Percentiles rank a stretch among this genome's conserved stretches.
Conservation (phyloP, 2,113 vertebrate genomes). For the Tricholaema leucomelas region DNA sequence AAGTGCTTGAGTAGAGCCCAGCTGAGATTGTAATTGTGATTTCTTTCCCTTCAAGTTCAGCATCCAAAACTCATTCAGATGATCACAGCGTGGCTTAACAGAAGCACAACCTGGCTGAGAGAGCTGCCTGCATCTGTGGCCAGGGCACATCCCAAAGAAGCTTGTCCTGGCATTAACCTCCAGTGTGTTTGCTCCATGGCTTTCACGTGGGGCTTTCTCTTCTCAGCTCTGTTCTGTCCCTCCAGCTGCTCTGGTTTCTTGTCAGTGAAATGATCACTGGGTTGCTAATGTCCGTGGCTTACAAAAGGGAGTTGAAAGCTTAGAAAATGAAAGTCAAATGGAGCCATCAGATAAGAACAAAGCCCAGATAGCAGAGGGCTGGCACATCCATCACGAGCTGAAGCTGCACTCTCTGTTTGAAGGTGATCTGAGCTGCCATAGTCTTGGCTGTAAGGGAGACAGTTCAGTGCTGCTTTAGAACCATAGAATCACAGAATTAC, state of each 20-base stretch:
- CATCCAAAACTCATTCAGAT: not conserved
- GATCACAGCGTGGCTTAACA: not conserved
- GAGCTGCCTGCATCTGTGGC: not conserved
- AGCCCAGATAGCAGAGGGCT: slow-evolving; percentile 41
- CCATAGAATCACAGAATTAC: too few species aligned
- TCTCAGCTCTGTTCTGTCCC: not conserved
- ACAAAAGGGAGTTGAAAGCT: slow-evolving; percentile 49
- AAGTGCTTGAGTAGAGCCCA: not conserved
- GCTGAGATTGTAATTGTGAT: slow-evolving; percentile 24
- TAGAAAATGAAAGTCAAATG: slow-evolving; percentile 67
- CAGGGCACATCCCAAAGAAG: not conserved
- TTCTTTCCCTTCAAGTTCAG: slow-evolving; percentile 27
- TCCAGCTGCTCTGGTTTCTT: not conserved
- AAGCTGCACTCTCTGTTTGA: not conserved
- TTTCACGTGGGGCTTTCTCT: not conserved
- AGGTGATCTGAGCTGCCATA: not conserved
- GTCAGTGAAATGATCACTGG: slow-evolving; percentile 19
- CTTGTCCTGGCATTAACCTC: not conserved
- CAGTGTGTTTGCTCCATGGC: not conserved
- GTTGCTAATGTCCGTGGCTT: not conserved
- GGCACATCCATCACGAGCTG: slow-evolving; percentile 52
- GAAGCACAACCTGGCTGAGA: not conserved
- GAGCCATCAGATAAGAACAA: slow-evolving; percentile 67
- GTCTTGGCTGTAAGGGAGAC: not conserved
- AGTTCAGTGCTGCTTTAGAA: not conserved